phyloP scores from a whole-genome alignment of 2,888 invertebrate genomes.

The Ochropacha duplaris region DNA sequence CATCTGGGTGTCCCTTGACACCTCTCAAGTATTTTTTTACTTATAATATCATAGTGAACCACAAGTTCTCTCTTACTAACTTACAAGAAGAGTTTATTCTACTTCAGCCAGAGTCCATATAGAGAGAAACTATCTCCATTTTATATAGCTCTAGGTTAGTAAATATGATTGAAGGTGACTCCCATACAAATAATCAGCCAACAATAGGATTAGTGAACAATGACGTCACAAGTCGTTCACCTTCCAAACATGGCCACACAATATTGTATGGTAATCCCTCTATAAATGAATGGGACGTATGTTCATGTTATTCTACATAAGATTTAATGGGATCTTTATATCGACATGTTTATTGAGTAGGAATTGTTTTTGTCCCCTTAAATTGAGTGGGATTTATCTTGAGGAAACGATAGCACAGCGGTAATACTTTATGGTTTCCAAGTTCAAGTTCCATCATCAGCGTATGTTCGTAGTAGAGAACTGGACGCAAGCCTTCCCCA shows the following conservation, averaged over 20 bases:
- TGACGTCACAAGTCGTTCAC: slow-evolving; percentile 36
- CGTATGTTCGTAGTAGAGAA: no score
- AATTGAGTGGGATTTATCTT: not conserved
- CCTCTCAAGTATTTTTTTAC: no score
- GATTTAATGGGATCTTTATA: slow-evolving; percentile 14
- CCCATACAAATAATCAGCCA: slow-evolving; percentile 1
- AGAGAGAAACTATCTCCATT: not conserved
- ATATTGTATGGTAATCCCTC: slow-evolving; percentile 36
- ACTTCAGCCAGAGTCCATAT: no score
- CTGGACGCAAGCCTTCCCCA: no score
- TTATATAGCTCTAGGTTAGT: not conserved
- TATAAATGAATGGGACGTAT: not conserved
- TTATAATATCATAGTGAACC: no score
- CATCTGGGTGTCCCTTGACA: no score
- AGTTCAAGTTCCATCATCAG: no score
- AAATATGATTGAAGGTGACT: not conserved
- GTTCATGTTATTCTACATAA: not conserved
- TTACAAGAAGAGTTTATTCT: no score
- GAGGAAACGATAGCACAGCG: no score
- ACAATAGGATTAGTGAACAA: slow-evolving; percentile 19
- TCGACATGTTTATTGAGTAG: slow-evolving; percentile 12
- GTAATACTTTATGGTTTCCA: no score
- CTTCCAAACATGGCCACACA: slow-evolving; percentile 9
- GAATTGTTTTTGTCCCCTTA: not conserved
- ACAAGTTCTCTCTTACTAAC: no score